phyloP scores from a whole-genome alignment of 2,888 invertebrate species.

The Eilema depressum region DNA sequence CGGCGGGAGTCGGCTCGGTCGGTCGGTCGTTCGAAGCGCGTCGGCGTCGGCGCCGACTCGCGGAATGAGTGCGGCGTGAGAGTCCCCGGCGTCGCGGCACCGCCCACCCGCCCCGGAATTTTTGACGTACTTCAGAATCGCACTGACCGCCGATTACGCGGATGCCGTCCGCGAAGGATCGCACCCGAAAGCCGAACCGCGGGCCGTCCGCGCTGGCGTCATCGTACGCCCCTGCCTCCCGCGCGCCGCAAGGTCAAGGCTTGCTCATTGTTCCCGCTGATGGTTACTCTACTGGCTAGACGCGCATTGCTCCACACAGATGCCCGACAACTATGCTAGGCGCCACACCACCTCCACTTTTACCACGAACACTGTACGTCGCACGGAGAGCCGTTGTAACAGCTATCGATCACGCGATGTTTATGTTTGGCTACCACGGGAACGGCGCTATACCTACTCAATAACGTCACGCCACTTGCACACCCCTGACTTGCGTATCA shows the following conservation, averaged over 20 bases:
- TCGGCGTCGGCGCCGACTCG: conserved; percentile 85
- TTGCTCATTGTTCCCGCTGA: conserved; percentile 79
- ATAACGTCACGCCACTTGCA: conserved; percentile 61
- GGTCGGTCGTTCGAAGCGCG: conserved; percentile 85
- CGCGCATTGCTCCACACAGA: conserved; percentile 67
- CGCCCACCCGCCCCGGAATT: conserved; percentile 81
- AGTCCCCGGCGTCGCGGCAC: conserved; percentile 74
- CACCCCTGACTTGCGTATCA: conserved; percentile 56
- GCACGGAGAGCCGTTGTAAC: conserved; percentile 61
- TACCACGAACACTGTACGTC: conserved; percentile 47
- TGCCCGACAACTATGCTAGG: conserved; percentile 60
- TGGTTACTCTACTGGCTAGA: conserved; percentile 66
- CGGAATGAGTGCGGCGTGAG: conserved; percentile 79
- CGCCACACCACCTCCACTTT: conserved; percentile 51
- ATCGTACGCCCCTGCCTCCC: conserved; percentile 79
- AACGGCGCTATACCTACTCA: conserved; percentile 69
- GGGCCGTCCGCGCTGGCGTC: conserved; percentile 84
- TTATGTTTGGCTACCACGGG: conserved; percentile 83
- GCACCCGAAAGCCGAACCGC: conserved; percentile 85
- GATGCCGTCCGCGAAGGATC: conserved; percentile 85
- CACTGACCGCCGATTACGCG: conserved; percentile 85
- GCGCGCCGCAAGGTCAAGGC: conserved; percentile 85
- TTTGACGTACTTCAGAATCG: conserved; percentile 78
- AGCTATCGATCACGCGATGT: conserved; percentile 82
- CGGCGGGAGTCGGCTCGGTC: conserved; percentile 82